phyloP scores from a whole-genome alignment of 2,888 invertebrate genomes.

The Antheraea assamensis region DNA sequence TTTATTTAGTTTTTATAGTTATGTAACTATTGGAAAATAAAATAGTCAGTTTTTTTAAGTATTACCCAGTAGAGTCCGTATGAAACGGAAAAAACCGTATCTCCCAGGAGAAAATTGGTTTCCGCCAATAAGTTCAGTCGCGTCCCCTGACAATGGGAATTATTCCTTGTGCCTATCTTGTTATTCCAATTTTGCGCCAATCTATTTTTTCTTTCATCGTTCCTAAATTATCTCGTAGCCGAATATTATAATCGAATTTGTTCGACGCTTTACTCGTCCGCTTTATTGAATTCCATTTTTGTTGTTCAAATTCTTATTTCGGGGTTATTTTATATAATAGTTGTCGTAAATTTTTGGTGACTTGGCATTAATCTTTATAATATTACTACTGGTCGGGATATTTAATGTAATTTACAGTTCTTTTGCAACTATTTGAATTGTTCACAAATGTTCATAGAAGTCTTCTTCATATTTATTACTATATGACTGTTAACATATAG shows the following conservation, averaged over 20 bases:
- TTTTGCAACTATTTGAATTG: too few relatives aligned
- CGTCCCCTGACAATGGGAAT: slow-evolving; percentile 71
- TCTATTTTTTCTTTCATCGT: slow-evolving; percentile 48
- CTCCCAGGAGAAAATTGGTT: slow-evolving; percentile 61
- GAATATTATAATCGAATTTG: slow-evolving; percentile 48
- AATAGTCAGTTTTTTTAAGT: neutral
- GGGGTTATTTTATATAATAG: neutral
- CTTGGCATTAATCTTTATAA: neutral
- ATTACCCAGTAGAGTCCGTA: slow-evolving; percentile 19
- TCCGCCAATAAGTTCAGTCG: slow-evolving; percentile 61
- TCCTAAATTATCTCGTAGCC: slow-evolving; percentile 43
- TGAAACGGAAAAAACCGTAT: slow-evolving; percentile 48
- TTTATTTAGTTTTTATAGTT: too few relatives aligned
- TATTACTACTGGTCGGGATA: neutral
- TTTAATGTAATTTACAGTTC: neutral
- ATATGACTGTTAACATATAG: too few relatives aligned
- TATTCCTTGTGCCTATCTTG: slow-evolving; percentile 68
- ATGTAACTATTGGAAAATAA: neutral
- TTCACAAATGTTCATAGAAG: too few relatives aligned
- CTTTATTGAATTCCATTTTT: slow-evolving; percentile 28
- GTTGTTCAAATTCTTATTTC: slow-evolving; percentile 2
- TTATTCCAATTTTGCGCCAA: slow-evolving; percentile 68
- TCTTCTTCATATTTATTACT: too few relatives aligned
- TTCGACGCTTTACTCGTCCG: slow-evolving; percentile 3
- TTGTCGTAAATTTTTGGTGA: neutral